Evolutionary conservation across 2,113 vertebrate genomes (phyloP).

Genomic region (Cheilinus undulatus): DNA sequence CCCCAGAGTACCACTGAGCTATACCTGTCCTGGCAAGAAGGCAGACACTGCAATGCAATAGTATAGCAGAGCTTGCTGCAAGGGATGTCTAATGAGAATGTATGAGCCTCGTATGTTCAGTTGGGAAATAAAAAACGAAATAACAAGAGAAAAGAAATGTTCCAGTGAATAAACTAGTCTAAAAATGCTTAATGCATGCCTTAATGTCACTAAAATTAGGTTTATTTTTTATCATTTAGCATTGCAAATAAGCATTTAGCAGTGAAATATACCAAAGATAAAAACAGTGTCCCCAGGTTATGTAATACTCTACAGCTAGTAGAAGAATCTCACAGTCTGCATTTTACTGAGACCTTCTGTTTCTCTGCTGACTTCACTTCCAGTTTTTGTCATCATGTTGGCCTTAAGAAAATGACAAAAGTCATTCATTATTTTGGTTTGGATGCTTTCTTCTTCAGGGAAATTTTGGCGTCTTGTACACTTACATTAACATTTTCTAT

Average conservation of each 20-base stretch:
- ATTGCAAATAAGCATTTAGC: slow-evolving; percentile 8
- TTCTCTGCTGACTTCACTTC: slow-evolving; percentile 5
- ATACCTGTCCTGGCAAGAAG: slow-evolving; percentile 45
- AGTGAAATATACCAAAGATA: neutral
- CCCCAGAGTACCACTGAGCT: slow-evolving; percentile 57
- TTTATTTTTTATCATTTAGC: slow-evolving; percentile 10
- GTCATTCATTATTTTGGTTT: neutral
- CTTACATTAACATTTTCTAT: neutral
- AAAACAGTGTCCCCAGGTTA: neutral
- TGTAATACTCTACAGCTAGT: neutral
- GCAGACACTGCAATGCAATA: slow-evolving; percentile 25
- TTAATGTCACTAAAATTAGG: neutral
- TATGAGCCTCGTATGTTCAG: slow-evolving; percentile 23
- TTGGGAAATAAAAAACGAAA: neutral
- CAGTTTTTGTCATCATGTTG: neutral
- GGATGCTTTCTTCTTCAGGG: neutral
- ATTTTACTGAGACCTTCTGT: neutral
- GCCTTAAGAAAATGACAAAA: neutral
- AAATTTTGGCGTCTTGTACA: neutral
- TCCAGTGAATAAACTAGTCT: neutral
- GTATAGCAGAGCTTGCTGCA: slow-evolving; percentile 40
- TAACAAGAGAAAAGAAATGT: neutral
- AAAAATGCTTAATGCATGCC: slow-evolving; percentile 2
- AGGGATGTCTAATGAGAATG: slow-evolving; percentile 12
- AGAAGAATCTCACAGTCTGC: neutral